Percentiles rank a stretch among this genome's conserved stretches.
phyloP scores from a whole-genome alignment of 2,113 vertebrate genomes.

The Halcyon senegalensis region DNA sequence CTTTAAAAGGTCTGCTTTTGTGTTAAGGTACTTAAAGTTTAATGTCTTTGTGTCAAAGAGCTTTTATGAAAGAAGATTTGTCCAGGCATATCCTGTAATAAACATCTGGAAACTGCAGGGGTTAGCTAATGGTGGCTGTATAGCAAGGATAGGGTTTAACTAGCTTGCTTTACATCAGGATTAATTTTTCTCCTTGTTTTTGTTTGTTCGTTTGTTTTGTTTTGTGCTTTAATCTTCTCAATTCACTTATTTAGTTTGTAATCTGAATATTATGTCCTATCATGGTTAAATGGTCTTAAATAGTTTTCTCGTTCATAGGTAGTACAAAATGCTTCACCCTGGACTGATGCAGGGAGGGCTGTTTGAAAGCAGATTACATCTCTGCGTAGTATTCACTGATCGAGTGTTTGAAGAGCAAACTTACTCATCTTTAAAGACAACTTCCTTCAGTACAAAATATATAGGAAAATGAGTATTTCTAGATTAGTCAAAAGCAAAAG shows the following conservation, averaged over 20 bases:
- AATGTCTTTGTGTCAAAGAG: slow-evolving; percentile 17
- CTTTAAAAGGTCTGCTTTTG: slow-evolving; percentile 16
- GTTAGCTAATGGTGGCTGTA: neutral
- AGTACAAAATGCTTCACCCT: neutral
- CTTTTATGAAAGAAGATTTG: slow-evolving; percentile 47
- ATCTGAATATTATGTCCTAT: neutral
- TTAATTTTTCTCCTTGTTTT: neutral
- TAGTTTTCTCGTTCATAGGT: neutral
- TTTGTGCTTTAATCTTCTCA: neutral
- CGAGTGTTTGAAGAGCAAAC: neutral
- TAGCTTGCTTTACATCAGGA: neutral
- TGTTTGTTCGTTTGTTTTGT: neutral
- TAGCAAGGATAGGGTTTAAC: neutral
- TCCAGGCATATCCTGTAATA: slow-evolving; percentile 44
- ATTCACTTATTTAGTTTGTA: neutral
- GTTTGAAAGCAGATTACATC: neutral
- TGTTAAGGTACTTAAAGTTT: slow-evolving; percentile 50
- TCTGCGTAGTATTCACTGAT: neutral
- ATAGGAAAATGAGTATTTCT: neutral
- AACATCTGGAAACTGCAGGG: slow-evolving; percentile 54
- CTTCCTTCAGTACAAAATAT: neutral
- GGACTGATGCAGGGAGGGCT: neutral
- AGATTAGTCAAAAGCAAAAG: neutral
- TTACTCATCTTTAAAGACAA: slow-evolving; percentile 1
- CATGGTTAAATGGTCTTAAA: neutral